phyloP scores from a whole-genome alignment of 2,888 invertebrate genomes.

The Conomelus anceps region DNA sequence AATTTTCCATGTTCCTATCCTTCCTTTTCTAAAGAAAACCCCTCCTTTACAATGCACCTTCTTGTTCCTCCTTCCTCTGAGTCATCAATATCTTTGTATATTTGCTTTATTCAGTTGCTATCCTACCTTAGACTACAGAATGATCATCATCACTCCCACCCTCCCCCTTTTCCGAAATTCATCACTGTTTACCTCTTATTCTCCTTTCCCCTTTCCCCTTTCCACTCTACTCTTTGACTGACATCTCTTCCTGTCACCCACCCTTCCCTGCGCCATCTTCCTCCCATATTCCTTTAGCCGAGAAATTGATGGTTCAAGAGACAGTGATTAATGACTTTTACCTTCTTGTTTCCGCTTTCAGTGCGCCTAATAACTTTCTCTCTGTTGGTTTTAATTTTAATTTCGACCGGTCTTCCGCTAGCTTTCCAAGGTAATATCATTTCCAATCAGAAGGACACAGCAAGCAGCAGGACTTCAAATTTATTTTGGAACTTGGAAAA shows the following conservation, averaged over 20 bases:
- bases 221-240: neutral
- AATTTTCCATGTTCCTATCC: neutral
- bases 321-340: constrained; percentile 3
- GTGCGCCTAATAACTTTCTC: neutral
- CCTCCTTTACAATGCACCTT: neutral
- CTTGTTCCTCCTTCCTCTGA: neutral
- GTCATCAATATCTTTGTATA: neutral
- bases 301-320: neutral
- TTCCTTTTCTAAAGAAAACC: neutral
- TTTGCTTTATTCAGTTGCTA: neutral
- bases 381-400: neutral
- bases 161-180: neutral
- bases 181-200: too few relatives aligned
- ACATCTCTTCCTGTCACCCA: neutral
- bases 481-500: neutral
- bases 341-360: neutral
- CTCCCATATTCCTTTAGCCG: neutral
- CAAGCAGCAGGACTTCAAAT: neutral
- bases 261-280: neutral
- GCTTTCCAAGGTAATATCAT: neutral
- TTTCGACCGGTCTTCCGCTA: neutral
- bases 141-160: neutral
- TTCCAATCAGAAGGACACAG: too few relatives aligned
- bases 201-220: too few relatives aligned
- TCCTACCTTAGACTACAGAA: neutral